These are phyloP conservation scores for Cyprinodon brontotheroides DNA, from an alignment of 2,113 vertebrate genomes.

Conservation along the genomic window DNA sequence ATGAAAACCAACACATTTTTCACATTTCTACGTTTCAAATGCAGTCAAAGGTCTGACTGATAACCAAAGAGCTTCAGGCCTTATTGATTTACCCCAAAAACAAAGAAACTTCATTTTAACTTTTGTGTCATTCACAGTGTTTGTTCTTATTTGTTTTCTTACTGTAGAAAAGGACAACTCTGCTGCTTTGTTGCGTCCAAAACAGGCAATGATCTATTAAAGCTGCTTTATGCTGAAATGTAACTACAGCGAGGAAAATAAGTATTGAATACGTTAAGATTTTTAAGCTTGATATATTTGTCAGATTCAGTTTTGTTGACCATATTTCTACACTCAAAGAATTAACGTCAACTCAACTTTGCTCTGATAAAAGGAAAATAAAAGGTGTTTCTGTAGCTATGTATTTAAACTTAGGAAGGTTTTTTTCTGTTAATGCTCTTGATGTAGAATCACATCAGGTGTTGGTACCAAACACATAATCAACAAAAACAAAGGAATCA, in stretches of 20 bases:
- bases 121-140: slow-evolving; percentile 7
- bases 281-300: too few species aligned
- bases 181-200: slow-evolving; percentile 4
- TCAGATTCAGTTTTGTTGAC: too few species aligned
- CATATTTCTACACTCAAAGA: too few species aligned
- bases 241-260: background rate
- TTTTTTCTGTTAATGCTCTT: background rate
- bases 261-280: background rate
- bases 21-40: slow-evolving; percentile 11
- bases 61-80: slow-evolving; percentile 37
- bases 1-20: background rate
- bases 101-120: slow-evolving; percentile 2
- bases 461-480: background rate
- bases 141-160: slow-evolving; percentile 20
- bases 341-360: too few species aligned
- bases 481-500: background rate
- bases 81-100: slow-evolving; percentile 13
- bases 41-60: slow-evolving; percentile 20
- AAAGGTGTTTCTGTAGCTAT: too few species aligned
- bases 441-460: background rate
- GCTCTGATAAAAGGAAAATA: too few species aligned
- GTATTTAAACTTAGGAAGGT: too few species aligned
- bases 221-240: slow-evolving; percentile 43
- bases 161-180: slow-evolving; percentile 7
- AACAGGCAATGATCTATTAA: slow-evolving; percentile 27